These are phyloP conservation scores for Corbicula japonica DNA, from an alignment of 2,888 invertebrate species.

Conservation along the genomic window DNA sequence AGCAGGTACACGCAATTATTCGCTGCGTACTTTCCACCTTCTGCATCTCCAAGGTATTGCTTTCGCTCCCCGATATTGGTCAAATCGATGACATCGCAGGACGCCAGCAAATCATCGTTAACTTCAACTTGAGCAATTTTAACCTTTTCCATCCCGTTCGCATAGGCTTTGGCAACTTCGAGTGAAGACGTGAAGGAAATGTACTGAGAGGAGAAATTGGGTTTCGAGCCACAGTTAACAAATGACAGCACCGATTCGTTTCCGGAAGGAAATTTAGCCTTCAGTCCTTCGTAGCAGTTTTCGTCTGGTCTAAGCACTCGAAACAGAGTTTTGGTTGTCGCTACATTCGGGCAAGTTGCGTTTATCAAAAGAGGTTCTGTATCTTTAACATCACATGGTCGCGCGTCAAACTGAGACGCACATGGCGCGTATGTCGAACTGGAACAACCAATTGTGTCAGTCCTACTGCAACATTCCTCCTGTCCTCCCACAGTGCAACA, in stretches of 20 bases:
- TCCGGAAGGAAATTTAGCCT: background rate
- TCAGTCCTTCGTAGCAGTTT: slow-evolving; percentile 3
- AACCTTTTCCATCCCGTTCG: background rate
- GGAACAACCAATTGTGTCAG: background rate
- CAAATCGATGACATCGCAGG: no score
- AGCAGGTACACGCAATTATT: background rate
- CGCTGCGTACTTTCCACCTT: background rate
- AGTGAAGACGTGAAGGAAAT: background rate
- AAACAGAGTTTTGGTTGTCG: background rate
- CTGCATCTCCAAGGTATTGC: background rate
- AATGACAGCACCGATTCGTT: background rate
- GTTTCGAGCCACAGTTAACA: background rate
- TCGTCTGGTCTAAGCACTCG: background rate
- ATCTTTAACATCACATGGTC: background rate
- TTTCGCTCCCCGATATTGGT: background rate
- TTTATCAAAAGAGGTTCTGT: no score
- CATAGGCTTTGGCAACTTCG: background rate
- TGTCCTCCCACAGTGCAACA: background rate
- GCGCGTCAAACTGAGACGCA: background rate
- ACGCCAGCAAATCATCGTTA: no score
- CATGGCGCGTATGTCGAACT: background rate
- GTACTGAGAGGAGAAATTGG: background rate
- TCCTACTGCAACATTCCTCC: background rate
- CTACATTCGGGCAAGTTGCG: background rate
- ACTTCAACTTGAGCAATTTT: background rate